Evolutionary conservation across 2,888 invertebrate species (phyloP), one percentile per base, ranked within the genome.

Genomic region (Ashinkailepas kermadecensis): DNA sequence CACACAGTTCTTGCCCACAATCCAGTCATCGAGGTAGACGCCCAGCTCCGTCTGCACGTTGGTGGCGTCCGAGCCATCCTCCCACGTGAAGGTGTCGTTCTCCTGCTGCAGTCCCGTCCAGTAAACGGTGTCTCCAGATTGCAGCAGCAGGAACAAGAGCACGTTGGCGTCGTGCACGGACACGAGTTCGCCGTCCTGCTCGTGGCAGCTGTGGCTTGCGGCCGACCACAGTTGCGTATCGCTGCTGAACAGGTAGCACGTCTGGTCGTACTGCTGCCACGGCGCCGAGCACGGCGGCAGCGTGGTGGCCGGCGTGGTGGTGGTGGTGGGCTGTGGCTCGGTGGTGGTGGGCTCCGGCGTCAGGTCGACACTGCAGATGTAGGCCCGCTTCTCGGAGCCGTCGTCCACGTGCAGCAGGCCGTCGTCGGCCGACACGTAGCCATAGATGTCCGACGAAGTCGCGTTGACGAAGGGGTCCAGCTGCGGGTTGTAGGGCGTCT

Each of bases 101-200:
- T 74, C 74, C 23, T 74, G 21, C 56, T 74, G 74, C 21, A 74
- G 56, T 54, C 74, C 74, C 0, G 21, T 74, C 74, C 74, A 74
- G 74, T 54, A 74, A 10, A 54, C 21, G 18, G 8, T 56, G 7
- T 21, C 74, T 54, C 54, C 74, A 3, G 56, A 23, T 56, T 18
- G 54, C 13, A 74, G 21, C 13, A 56, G 74, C 15, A 56, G 74
- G 15, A 56, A 56, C 0, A 12, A 3, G 7, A 74, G 4, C 56
- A 74, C 8, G 56, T 11, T 15, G 1, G 54, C 2, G 10, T 74
- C 56, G 21, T 21, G 21, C 11, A 74, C 9, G 56, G 74, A 54
- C 54, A 74, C 56, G 21, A 74, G 18, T 9, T 74, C 54, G 1
- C 23, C 56, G 74, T 54, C 56, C 56, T 56, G 15, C 21, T 54